phyloP scores from a whole-genome alignment of 1,140 invertebrate genomes.

The Drosophila subobscura region DNA sequence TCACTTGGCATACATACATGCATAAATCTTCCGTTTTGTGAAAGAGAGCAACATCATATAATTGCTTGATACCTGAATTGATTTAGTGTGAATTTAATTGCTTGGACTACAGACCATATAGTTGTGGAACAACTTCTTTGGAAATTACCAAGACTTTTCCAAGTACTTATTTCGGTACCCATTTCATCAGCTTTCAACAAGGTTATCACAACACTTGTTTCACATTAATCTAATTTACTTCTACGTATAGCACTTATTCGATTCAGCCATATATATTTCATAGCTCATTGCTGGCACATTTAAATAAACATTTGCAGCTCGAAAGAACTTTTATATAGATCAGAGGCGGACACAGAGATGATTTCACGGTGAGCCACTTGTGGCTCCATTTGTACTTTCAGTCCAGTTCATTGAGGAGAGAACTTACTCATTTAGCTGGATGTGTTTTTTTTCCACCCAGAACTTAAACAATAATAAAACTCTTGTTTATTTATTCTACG shows the following conservation, averaged over 20 bases:
- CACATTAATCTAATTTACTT: constrained; percentile 57
- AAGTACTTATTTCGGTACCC: background rate
- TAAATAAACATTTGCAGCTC: constrained; percentile 46
- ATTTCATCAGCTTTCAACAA: constrained; percentile 23
- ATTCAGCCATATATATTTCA: constrained; percentile 49
- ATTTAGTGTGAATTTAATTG: constrained; percentile 51
- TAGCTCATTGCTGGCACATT: constrained; percentile 50
- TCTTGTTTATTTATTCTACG: constrained; percentile 63
- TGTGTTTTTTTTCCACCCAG: constrained; percentile 36
- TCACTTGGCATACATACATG: constrained; percentile 21
- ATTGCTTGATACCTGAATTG: constrained; percentile 52
- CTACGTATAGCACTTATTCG: constrained; percentile 13
- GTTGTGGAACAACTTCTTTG: background rate
- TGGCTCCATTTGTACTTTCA: constrained; percentile 49
- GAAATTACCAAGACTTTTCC: background rate
- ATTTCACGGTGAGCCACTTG: constrained; percentile 52
- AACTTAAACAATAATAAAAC: constrained; percentile 70
- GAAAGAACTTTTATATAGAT: constrained; percentile 21
- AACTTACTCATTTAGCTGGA: constrained; percentile 43
- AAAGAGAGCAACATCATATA: constrained; percentile 40
- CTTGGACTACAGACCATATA: constrained; percentile 1
- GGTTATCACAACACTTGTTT: constrained; percentile 57
- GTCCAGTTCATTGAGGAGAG: constrained; percentile 33
- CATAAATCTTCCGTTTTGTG: constrained; percentile 36
- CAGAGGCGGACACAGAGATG: constrained; percentile 13